Conservation (phyloP, 2,888 invertebrate genomes). For the Lamellibrachia columna region DNA sequence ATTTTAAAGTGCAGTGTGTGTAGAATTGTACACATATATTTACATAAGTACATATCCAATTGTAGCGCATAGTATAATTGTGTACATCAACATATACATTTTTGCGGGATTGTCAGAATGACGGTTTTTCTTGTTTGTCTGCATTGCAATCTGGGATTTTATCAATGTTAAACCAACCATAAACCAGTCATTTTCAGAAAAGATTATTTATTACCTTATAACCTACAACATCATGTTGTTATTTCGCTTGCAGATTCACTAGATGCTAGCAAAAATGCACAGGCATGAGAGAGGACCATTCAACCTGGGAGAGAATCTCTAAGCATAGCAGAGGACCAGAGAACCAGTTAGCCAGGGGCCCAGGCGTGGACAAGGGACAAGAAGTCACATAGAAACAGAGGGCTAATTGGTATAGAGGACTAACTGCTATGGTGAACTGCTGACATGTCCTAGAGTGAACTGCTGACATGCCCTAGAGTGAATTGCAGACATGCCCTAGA, state of each 20-base stretch:
- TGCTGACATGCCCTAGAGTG: not conserved
- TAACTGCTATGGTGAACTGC: too few relatives aligned
- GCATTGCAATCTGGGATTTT: too few relatives aligned
- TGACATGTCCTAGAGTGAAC: too few relatives aligned
- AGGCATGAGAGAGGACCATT: conserved; percentile 19
- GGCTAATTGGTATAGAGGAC: not conserved
- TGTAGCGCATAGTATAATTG: too few relatives aligned
- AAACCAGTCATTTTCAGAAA: not conserved
- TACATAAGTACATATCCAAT: too few relatives aligned
- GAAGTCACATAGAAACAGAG: not conserved
- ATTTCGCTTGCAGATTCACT: conserved; percentile 13
- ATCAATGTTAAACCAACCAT: too few relatives aligned
- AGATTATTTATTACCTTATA: not conserved
- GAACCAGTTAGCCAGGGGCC: not conserved
- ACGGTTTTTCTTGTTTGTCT: too few relatives aligned
- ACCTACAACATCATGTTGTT: not conserved
- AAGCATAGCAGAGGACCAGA: not conserved
- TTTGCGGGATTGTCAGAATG: too few relatives aligned
- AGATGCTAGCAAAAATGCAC: conserved; percentile 6
- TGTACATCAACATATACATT: too few relatives aligned
- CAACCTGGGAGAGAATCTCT: not conserved
- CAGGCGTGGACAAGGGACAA: not conserved
- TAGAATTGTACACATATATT: too few relatives aligned
- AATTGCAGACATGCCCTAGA: not conserved
- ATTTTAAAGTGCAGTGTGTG: not conserved